Conservation (phyloP, 1,140 invertebrate genomes). For the Pachyrhynchus sulphureomaculatus region DNA sequence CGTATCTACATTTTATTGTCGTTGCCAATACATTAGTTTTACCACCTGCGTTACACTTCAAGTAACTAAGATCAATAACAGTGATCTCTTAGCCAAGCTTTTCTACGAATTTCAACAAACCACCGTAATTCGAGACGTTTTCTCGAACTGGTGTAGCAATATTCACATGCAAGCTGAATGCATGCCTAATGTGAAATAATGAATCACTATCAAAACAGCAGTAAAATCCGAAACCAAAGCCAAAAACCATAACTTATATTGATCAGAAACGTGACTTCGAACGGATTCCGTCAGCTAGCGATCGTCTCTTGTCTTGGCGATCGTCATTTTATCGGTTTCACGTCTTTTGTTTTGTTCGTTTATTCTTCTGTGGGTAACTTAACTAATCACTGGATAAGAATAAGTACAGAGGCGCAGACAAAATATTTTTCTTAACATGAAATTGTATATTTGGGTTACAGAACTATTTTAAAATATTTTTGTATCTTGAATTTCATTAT, state of each 20-base stretch:
- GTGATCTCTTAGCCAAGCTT: neutral
- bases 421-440: too few relatives aligned
- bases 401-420: neutral
- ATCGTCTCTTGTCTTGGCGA: conserved; percentile 31
- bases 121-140: conserved; percentile 18
- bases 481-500: too few relatives aligned
- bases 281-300: conserved; percentile 22
- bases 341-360: conserved; percentile 17
- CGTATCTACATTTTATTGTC: too few relatives aligned
- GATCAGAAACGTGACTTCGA: conserved; percentile 35
- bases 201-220: conserved; percentile 35
- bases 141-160: conserved; percentile 11
- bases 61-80: too few relatives aligned
- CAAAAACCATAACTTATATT: conserved; percentile 36
- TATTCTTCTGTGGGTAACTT: neutral
- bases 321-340: conserved; percentile 30
- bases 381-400: neutral
- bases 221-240: conserved; percentile 32
- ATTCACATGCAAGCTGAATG: conserved; percentile 23
- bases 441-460: too few relatives aligned
- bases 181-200: conserved; percentile 34
- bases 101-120: conserved; percentile 4
- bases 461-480: too few relatives aligned
- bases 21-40: too few relatives aligned
- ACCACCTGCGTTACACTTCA: too few relatives aligned